Evolutionary conservation across 1,140 invertebrate species (phyloP).

Genomic region (Apis dorsata): DNA sequence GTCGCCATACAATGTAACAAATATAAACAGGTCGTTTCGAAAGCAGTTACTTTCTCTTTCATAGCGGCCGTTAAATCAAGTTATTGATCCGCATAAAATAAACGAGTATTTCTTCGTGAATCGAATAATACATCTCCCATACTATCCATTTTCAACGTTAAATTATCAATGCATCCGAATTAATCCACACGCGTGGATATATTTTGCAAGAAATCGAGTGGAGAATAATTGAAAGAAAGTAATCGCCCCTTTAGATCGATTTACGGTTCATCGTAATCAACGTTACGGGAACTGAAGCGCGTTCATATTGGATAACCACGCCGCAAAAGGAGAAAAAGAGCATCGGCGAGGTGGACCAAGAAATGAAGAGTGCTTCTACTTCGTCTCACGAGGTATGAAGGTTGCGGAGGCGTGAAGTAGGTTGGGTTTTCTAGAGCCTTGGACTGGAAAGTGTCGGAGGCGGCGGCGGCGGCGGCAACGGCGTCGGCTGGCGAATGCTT

Average conservation of each 20-base stretch:
- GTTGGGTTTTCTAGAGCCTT: constrained; percentile 50
- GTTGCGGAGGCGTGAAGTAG: constrained; percentile 68
- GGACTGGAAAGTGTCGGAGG: constrained; percentile 60
- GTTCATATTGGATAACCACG: constrained; percentile 46
- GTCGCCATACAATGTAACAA: constrained; percentile 25
- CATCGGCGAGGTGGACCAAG: constrained; percentile 54
- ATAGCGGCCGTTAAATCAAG: constrained; percentile 44
- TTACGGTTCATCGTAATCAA: constrained; percentile 41
- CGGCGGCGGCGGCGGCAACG: constrained; percentile 52
- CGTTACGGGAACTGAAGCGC: constrained; percentile 17
- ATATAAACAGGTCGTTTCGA: background rate
- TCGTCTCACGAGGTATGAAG: constrained; percentile 67
- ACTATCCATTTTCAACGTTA: no score
- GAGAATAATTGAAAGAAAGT: no score
- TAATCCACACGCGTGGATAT: no score
- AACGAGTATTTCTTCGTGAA: no score
- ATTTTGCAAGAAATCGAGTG: no score
- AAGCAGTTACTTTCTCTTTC: constrained; percentile 31
- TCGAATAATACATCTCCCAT: no score
- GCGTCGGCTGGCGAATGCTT: constrained; percentile 53
- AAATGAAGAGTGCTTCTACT: constrained; percentile 71
- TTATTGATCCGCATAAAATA: background rate
- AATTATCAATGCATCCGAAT: no score
- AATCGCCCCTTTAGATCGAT: background rate
- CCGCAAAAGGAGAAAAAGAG: constrained; percentile 13